Evolutionary conservation across 2,888 invertebrate genomes (phyloP).

Genomic region (Craniophora ligustri): DNA sequence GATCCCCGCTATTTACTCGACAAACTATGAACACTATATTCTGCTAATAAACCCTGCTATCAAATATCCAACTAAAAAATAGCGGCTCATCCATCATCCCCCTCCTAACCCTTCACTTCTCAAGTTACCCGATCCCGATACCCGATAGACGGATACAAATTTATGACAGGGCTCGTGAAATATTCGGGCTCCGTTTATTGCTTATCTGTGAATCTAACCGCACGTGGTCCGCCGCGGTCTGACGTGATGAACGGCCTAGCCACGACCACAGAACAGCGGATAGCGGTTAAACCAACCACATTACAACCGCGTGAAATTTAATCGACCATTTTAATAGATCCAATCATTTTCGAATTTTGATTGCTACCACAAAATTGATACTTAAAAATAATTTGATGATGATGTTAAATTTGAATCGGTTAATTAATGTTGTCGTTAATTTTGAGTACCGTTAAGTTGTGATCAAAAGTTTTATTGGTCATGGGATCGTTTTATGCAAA

Average conservation of each 20-base stretch:
- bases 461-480: slow-evolving; percentile 18
- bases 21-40: background rate
- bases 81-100: slow-evolving; percentile 47
- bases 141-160: slow-evolving; percentile 79
- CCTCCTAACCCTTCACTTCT: slow-evolving; percentile 55
- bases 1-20: background rate
- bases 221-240: slow-evolving; percentile 64
- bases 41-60: slow-evolving; percentile 40
- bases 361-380: slow-evolving; percentile 51
- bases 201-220: slow-evolving; percentile 72
- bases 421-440: slow-evolving; percentile 44
- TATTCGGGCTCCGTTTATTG: slow-evolving; percentile 60
- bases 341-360: slow-evolving; percentile 33
- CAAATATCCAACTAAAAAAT: slow-evolving; percentile 47
- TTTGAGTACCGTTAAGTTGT: slow-evolving; percentile 30
- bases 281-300: slow-evolving; percentile 36
- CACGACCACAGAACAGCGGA: slow-evolving; percentile 33
- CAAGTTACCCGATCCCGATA: slow-evolving; percentile 73
- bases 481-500: slow-evolving; percentile 17
- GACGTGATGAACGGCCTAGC: slow-evolving; percentile 41
- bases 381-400: slow-evolving; percentile 48
- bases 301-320: slow-evolving; percentile 45
- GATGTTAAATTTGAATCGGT: slow-evolving; percentile 31
- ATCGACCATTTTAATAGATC: slow-evolving; percentile 39
- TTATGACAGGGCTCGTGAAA: slow-evolving; percentile 70